Evolutionary conservation across 1,140 invertebrate species (phyloP).

Genomic region (Bombus difficillimus): DNA sequence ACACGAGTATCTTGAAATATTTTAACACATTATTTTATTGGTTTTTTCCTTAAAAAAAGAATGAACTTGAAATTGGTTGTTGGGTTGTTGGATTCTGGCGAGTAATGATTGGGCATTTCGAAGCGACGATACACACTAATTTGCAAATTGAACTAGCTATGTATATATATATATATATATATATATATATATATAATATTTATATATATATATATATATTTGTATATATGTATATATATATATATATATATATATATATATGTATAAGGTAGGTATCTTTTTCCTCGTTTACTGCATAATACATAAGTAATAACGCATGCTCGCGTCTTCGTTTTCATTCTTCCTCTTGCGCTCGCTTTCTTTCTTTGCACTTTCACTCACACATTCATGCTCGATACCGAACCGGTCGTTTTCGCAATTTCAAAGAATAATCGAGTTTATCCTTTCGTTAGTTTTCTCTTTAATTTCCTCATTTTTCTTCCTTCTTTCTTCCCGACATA

Average conservation of each 20-base stretch:
- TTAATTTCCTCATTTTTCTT: neutral
- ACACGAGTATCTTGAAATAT: slow-evolving; percentile 62
- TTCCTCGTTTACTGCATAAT: slow-evolving; percentile 75
- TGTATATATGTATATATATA: slow-evolving; percentile 64
- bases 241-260: slow-evolving; percentile 70
- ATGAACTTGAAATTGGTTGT: slow-evolving; percentile 80
- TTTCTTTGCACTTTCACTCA: neutral
- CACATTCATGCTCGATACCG: slow-evolving; percentile 39
- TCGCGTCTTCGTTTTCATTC: slow-evolving; percentile 60
- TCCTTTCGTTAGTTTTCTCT: slow-evolving; percentile 27
- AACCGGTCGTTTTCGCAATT: slow-evolving; percentile 45
- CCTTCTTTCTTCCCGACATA: neutral
- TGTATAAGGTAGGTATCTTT: slow-evolving; percentile 76
- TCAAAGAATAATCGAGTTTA: slow-evolving; percentile 53
- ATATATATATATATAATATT: slow-evolving; percentile 71
- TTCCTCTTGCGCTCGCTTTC: slow-evolving; percentile 15
- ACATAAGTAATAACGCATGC: slow-evolving; percentile 79
- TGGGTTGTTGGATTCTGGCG: slow-evolving; percentile 78
- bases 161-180: slow-evolving; percentile 78
- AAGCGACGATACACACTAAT: slow-evolving; percentile 81
- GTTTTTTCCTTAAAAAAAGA: slow-evolving; percentile 81
- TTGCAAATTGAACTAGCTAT: slow-evolving; percentile 81
- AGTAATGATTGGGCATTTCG: slow-evolving; percentile 81
- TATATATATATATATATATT: slow-evolving; percentile 68
- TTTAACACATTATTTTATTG: slow-evolving; percentile 78